These are phyloP conservation scores for Gracilinanus agilis DNA, from an alignment of 2,113 vertebrate species.

Conservation along the genomic window DNA sequence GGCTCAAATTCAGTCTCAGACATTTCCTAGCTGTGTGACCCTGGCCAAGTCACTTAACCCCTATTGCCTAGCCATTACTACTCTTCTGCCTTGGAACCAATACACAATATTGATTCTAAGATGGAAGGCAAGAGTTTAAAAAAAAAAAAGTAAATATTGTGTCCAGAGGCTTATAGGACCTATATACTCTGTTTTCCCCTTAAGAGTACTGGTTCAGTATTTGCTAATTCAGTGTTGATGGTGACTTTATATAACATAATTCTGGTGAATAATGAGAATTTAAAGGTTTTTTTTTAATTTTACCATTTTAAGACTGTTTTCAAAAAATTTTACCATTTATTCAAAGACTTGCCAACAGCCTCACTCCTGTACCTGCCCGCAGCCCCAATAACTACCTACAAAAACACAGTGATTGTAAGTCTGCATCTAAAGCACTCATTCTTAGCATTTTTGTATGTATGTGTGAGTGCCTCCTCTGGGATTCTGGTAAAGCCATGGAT, in stretches of 20 bases:
- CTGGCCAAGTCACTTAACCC: no score
- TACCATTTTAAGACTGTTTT: no score
- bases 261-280: neutral
- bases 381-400: neutral
- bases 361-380: neutral
- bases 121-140: no score
- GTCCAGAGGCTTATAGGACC: neutral
- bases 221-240: neutral
- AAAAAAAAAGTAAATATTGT: neutral
- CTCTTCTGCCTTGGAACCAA: no score
- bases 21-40: no score
- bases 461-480: neutral
- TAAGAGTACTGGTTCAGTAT: neutral
- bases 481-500: neutral
- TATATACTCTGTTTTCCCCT: neutral
- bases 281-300: no score
- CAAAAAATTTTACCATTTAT: neutral
- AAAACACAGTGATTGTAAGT: neutral
- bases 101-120: no score
- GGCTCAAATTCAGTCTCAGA: no score
- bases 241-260: neutral
- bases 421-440: neutral
- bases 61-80: no score
- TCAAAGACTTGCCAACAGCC: neutral
- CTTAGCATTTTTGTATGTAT: neutral